Conservation (phyloP, 2,888 invertebrate genomes). For the Lasioglossum morio region DNA sequence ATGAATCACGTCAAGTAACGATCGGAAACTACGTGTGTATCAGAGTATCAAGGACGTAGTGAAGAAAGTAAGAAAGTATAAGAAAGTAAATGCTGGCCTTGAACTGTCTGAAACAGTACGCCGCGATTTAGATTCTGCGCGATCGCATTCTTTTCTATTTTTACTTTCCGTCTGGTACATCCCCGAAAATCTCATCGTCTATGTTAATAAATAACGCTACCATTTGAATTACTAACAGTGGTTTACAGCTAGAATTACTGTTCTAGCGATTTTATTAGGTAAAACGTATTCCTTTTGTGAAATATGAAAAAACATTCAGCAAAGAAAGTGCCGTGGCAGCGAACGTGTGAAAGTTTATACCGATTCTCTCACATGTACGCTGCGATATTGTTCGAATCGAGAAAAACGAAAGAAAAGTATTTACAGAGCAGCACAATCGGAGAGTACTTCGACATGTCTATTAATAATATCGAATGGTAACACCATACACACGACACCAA, state of each 20-base stretch:
- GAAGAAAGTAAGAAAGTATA: conserved; percentile 68
- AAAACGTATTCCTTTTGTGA: neutral
- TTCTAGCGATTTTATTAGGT: neutral
- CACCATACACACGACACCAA: conserved; percentile 46
- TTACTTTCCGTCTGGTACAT: conserved; percentile 6
- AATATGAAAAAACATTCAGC: neutral
- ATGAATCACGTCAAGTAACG: conserved; percentile 8
- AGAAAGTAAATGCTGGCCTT: conserved; percentile 67
- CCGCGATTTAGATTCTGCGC: conserved; percentile 21
- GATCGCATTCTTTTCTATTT: conserved; percentile 21
- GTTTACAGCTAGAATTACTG: neutral
- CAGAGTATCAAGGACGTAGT: conserved; percentile 36
- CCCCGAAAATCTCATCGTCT: neutral
- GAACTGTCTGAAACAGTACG: conserved; percentile 36
- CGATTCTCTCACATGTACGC: neutral
- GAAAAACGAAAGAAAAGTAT: neutral
- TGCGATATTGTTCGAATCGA: neutral
- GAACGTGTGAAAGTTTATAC: neutral
- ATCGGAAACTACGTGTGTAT: conserved; percentile 40
- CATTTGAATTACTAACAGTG: neutral
- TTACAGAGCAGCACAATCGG: neutral
- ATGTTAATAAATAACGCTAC: neutral
- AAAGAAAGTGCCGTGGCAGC: neutral
- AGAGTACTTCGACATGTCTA: conserved; percentile 27
- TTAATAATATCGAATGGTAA: conserved; percentile 46